Conservation (phyloP, 2,113 vertebrate genomes). For the Lepisosteus oculatus region DNA sequence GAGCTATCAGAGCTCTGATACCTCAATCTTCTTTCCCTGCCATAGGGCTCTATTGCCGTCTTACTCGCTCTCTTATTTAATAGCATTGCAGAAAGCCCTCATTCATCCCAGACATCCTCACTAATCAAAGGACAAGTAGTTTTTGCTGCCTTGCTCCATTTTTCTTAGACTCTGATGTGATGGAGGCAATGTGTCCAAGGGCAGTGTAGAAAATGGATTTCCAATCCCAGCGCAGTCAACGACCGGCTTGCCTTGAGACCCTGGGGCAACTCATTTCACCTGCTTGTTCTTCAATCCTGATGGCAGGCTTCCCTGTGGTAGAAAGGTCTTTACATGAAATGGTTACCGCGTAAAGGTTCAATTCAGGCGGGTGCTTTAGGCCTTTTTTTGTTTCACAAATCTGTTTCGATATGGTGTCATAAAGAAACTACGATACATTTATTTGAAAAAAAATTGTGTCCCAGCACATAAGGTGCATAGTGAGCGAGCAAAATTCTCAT, state of each 20-base stretch:
- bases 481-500: too few relatives aligned
- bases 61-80: constrained; percentile 18
- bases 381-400: too few relatives aligned
- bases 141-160: too few relatives aligned
- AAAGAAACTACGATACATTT: too few relatives aligned
- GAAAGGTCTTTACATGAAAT: too few relatives aligned
- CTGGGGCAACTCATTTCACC: constrained; percentile 46
- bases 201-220: constrained; percentile 42
- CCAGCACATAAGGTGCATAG: too few relatives aligned
- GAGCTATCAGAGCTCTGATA: constrained; percentile 8
- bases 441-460: too few relatives aligned
- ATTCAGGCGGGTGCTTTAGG: too few relatives aligned
- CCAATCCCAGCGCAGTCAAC: constrained; percentile 46
- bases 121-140: constrained; percentile 20
- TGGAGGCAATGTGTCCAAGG: constrained; percentile 3
- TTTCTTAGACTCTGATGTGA: neutral
- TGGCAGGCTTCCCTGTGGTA: too few relatives aligned
- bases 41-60: neutral
- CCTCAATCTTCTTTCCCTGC: constrained; percentile 10
- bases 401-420: too few relatives aligned
- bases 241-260: constrained; percentile 24
- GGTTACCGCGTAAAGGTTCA: too few relatives aligned
- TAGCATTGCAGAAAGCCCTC: constrained; percentile 6
- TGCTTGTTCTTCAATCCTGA: constrained; percentile 17
- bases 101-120: constrained; percentile 14